Base-by-base conservation (phyloP, 2,797 vertebrate species). In the Loris lydekkerianus region DNA sequence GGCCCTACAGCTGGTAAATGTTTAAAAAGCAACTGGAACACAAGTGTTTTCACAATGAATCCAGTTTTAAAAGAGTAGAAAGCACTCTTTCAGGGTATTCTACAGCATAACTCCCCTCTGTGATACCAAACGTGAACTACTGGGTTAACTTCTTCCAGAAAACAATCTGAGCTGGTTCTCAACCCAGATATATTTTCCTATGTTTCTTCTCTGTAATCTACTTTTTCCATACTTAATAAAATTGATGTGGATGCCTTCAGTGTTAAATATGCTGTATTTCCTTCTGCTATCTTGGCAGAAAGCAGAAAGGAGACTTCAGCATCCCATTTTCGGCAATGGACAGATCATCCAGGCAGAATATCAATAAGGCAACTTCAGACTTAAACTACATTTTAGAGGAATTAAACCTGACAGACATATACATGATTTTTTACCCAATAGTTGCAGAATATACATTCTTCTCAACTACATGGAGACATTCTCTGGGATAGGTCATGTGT, bases 81-180 rank as follows among this genome's bases (percentile, higher is more conserved):
- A 58, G 23, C 7, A 37, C 53, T 76, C 31, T 34, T 43, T 4
- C 53, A 31, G 17, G 8, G 14, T 0, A 20, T 75, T 75, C 37
- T 27, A 17, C 21, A 43, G 13, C 13, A 14, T 63, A 27, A 53
- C 2, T 72, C 78, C 4, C 18, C 4, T 58, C 20, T 21, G 25
- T n/a, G 65, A 77, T 56, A 77, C 27, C 10, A 60, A 77, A 82
- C 43, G 43, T 72, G 37, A 89, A 70, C 14, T 5, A 13, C 5
- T n/a, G 43, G 34, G 40, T 91, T 67, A 49, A 75, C 91, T 86
- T 89, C 72, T 93, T 89, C 78, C 73, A 93, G 75, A 91, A 93
- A 78, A 95, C 27, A 40, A 77, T 86, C 25, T 72, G 56, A 77
- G 20, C 37, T 95, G 27, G 7, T 76, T 76, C 31, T 77, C 46